Percentiles rank a stretch among this genome's conserved stretches.
These are phyloP conservation scores for Melanotaenia boesemani DNA, from an alignment of 2,797 vertebrate species.

Conservation along the genomic window DNA sequence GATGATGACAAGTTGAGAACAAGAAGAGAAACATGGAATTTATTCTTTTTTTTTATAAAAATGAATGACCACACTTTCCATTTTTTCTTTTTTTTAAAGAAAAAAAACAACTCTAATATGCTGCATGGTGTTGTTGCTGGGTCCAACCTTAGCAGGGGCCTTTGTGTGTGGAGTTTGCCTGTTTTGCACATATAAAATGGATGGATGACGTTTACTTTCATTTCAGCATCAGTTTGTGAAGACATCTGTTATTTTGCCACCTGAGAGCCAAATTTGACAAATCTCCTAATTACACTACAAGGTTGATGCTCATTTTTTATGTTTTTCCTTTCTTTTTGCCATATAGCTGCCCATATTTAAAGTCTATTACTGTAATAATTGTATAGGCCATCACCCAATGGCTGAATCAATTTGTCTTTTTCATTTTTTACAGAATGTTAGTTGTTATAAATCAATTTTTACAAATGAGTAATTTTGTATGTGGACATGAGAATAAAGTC, in stretches of 20 bases:
- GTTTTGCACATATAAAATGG: too few relatives aligned
- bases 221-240: constrained; percentile 6
- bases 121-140: too few relatives aligned
- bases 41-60: not conserved
- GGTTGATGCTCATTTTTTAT: constrained; percentile 10
- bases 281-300: constrained; percentile 22
- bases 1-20: not conserved
- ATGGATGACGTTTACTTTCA: too few relatives aligned
- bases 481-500: constrained; percentile 5
- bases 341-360: constrained; percentile 22
- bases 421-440: not conserved
- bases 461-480: not conserved
- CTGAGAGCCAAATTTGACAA: constrained; percentile 17
- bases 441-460: not conserved
- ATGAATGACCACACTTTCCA: not conserved
- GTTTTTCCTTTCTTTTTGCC: not conserved
- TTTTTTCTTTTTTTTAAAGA: not conserved
- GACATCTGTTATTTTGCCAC: constrained; percentile 17
- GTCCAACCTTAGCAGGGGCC: too few relatives aligned
- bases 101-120: too few relatives aligned
- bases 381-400: not conserved
- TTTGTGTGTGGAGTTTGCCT: too few relatives aligned
- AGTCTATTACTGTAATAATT: not conserved
- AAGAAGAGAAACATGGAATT: not conserved
- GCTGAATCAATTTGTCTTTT: not conserved